Evolutionary conservation across 2,888 invertebrate species (phyloP), one percentile per base, ranked within the genome.

Genomic region (Amblyjoppa proteus): DNA sequence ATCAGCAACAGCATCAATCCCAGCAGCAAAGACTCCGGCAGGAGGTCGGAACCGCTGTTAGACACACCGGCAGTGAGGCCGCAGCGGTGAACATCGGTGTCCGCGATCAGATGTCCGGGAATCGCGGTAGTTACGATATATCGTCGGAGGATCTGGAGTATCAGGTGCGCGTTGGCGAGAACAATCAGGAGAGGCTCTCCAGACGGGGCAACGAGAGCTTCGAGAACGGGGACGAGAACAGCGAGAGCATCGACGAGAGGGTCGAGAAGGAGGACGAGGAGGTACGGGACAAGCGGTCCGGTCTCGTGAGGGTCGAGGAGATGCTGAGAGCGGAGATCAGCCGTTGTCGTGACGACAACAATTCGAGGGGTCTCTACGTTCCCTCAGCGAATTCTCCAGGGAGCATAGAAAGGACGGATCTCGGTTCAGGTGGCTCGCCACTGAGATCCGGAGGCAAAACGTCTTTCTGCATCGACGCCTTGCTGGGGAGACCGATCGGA

Each of bases 401-500:
- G 7, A 70, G 75, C 28, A 75, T 71, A 16, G 83, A 83, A 1
- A 76, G 79, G 16, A 83, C 83, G 16, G 85, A 85, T 4, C 51
- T 83, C 1, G 64, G 34, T 25, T 45, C 85, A 20, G 71, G 58
- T 1, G 76, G 53, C 45, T 80, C 85, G 41, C 85, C 85, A 0
- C 34, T 85, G 13, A 69, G 85, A 25, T 83, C 87, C 13, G 73
- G 84, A 16, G 92, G 94, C 31, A 97, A 97, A 88, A 97, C 97
- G 75, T 98, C 98, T 0, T 98, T 98, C 92, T 98, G 98, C 92
- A 98, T 98, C 88, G 98, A 98, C 91, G 98, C 98, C 0, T 94
- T 98, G 2, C 94, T 98, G 2, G 97, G 98, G 0, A 95, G 96
- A 76, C 95, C 94, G 87, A 94, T 93, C 5, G 81, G 74, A 7